A percentile compares a stretch with the other conserved stretches of the same genome.
Evolutionary conservation across 2,888 invertebrate species (phyloP).

Genomic region (Tinea trinotella): DNA sequence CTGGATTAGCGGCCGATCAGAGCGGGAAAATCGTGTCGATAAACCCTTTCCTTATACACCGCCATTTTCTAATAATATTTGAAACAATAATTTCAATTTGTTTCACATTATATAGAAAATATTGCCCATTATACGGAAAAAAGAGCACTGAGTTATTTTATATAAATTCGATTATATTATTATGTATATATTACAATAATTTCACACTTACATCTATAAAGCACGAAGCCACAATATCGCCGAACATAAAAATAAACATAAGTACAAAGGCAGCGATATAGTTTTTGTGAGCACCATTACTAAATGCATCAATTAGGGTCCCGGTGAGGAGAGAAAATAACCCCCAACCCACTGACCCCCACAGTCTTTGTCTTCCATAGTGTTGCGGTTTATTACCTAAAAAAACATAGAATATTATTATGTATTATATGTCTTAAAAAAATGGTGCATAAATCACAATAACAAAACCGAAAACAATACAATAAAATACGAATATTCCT

Average conservation of each 20-base stretch:
- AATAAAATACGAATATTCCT: no score
- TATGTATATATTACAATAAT: background rate
- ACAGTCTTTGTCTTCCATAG: slow-evolving; percentile 90
- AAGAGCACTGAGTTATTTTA: background rate
- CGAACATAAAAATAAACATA: slow-evolving; percentile 75
- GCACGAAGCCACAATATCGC: slow-evolving; percentile 77
- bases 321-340: slow-evolving; percentile 83
- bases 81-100: no score
- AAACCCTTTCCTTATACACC: no score
- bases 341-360: slow-evolving; percentile 92
- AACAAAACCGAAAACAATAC: no score
- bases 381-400: slow-evolving; percentile 76
- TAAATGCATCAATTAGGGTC: slow-evolving; percentile 81
- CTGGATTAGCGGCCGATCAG: no score
- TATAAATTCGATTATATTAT: background rate
- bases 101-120: background rate
- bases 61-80: no score
- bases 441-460: no score
- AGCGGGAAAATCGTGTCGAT: no score
- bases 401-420: no score
- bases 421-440: no score
- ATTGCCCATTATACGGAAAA: background rate
- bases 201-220: slow-evolving; percentile 68
- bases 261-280: slow-evolving; percentile 87
- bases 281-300: slow-evolving; percentile 78